phyloP scores from a whole-genome alignment of 2,888 invertebrate genomes.

The Arctia plantaginis region DNA sequence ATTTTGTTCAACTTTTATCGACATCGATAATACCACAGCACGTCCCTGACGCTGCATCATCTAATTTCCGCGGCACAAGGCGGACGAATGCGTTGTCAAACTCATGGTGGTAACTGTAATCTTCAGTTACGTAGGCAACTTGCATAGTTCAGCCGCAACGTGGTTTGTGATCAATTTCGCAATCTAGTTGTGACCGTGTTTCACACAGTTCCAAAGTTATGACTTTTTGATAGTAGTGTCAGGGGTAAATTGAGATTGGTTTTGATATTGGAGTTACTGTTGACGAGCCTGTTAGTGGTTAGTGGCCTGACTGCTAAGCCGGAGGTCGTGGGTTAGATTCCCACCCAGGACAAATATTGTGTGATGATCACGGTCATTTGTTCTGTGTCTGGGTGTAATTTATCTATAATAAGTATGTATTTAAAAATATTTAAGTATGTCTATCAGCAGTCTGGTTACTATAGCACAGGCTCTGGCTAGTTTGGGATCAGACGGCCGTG shows the following conservation, averaged over 20 bases:
- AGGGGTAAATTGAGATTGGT: neutral
- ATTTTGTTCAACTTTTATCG: neutral
- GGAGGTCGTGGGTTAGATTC: too few relatives aligned
- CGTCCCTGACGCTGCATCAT: conserved; percentile 61
- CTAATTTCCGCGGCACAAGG: conserved; percentile 70
- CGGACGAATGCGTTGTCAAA: conserved; percentile 67
- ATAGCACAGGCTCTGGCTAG: too few relatives aligned
- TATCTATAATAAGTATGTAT: too few relatives aligned
- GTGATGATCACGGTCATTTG: too few relatives aligned
- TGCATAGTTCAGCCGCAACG: conserved; percentile 43
- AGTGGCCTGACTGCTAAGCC: too few relatives aligned
- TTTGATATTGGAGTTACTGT: neutral
- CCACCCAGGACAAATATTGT: too few relatives aligned
- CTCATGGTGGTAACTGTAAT: conserved; percentile 44
- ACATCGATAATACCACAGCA: conserved; percentile 27
- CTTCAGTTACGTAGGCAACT: conserved; percentile 27
- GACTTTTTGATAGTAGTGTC: neutral
- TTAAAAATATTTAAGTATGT: too few relatives aligned
- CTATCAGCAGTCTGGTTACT: too few relatives aligned
- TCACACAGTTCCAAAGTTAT: neutral
- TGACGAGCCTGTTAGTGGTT: too few relatives aligned
- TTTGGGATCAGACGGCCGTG: too few relatives aligned
- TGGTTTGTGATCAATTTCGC: conserved; percentile 7
- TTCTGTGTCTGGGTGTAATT: too few relatives aligned
- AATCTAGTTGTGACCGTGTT: neutral